Conservation (phyloP, 2,797 vertebrate species). For the Pseudocheirus occidentalis region DNA sequence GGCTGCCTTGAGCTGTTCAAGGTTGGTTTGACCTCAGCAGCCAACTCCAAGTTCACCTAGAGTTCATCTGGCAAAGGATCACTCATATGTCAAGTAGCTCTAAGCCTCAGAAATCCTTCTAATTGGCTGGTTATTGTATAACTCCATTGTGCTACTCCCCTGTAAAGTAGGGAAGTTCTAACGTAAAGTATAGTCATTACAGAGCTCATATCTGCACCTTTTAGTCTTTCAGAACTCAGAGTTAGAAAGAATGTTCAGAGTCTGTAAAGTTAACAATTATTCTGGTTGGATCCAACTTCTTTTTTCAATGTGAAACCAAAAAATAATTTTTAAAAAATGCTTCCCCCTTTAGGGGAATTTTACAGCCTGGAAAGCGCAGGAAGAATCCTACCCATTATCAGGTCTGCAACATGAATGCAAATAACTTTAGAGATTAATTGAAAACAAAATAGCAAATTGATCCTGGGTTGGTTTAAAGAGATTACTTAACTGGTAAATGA, state of each 20-base stretch:
- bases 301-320: background rate
- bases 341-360: background rate
- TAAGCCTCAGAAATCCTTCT: background rate
- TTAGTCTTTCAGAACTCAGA: background rate
- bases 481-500: background rate
- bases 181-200: background rate
- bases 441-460: background rate
- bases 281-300: background rate
- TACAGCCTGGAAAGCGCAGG: background rate
- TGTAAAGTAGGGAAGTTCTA: background rate
- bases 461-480: background rate
- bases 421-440: background rate
- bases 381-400: background rate
- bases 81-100: background rate
- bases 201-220: background rate
- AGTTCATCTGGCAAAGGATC: background rate
- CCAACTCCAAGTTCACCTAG: background rate
- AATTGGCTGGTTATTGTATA: background rate
- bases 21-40: background rate
- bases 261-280: background rate
- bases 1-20: background rate
- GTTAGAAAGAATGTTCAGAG: background rate
- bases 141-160: background rate
- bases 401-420: background rate
- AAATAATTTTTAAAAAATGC: background rate